These are phyloP conservation scores for Ommatoiulus sabulosus DNA, from an alignment of 2,888 invertebrate species.

Conservation along the genomic window DNA sequence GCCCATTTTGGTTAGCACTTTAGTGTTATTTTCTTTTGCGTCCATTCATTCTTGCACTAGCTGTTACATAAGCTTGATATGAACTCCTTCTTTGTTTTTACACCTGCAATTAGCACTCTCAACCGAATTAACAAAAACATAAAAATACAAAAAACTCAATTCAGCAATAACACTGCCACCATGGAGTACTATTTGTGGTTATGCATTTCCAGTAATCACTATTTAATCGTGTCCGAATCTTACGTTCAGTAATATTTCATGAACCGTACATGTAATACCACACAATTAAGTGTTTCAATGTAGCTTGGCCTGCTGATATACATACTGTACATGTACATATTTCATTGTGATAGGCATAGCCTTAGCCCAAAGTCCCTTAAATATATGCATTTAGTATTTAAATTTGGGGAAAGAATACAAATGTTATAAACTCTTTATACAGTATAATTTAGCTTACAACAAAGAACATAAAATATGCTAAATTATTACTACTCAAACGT, in stretches of 20 bases:
- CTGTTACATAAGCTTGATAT: neutral
- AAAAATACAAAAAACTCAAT: conserved; percentile 39
- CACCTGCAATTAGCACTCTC: conserved; percentile 31
- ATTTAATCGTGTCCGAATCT: neutral
- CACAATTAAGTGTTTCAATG: conserved; percentile 6
- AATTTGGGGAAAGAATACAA: too few relatives aligned
- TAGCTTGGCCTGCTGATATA: conserved; percentile 12
- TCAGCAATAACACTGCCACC: conserved; percentile 47
- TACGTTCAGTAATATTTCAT: neutral
- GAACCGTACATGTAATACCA: conserved; percentile 47
- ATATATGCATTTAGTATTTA: too few relatives aligned
- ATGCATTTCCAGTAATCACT: conserved; percentile 11
- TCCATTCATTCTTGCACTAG: conserved; percentile 48
- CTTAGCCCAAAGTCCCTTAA: neutral
- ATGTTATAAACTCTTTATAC: too few relatives aligned
- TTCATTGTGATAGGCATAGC: neutral
- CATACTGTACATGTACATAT: neutral
- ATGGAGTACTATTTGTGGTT: neutral
- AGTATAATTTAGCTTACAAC: too few relatives aligned
- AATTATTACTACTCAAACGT: too few relatives aligned
- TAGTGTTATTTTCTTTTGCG: conserved; percentile 40
- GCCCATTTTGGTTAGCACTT: conserved; percentile 47
- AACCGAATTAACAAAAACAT: conserved; percentile 41
- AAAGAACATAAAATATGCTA: too few relatives aligned
- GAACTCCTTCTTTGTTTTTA: neutral